Percentiles rank a stretch among this genome's conserved stretches.
Evolutionary conservation across 1,140 invertebrate genomes (phyloP).

Genomic region (Samia ricini): DNA sequence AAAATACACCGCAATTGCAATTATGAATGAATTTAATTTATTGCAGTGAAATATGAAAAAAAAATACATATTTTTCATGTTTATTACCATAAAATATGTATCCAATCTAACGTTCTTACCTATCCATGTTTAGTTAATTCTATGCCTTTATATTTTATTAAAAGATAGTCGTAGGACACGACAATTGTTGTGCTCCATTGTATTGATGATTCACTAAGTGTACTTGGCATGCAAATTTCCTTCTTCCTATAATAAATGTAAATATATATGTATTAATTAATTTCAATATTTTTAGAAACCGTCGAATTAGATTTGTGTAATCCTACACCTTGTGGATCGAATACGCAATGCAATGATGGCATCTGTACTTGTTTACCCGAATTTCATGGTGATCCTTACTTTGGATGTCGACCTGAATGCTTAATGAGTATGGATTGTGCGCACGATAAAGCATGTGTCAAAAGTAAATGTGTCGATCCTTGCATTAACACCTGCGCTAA

Average conservation of each 20-base stretch:
- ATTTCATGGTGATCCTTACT: slow-evolving; percentile 85
- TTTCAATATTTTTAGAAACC: slow-evolving; percentile 41
- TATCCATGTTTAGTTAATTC: too few species aligned
- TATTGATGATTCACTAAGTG: too few species aligned
- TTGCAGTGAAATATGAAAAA: background rate
- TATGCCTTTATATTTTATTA: too few species aligned
- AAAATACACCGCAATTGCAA: too few species aligned
- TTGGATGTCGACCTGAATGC: slow-evolving; percentile 88
- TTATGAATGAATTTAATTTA: too few species aligned
- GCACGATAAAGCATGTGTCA: slow-evolving; percentile 86
- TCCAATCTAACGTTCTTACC: too few species aligned
- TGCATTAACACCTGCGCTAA: slow-evolving; percentile 90
- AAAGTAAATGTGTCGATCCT: slow-evolving; percentile 90
- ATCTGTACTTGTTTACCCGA: slow-evolving; percentile 83
- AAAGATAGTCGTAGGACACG: too few species aligned
- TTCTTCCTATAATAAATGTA: too few species aligned
- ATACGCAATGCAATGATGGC: slow-evolving; percentile 78
- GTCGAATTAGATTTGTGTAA: slow-evolving; percentile 52
- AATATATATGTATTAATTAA: background rate
- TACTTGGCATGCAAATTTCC: too few species aligned
- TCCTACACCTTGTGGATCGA: slow-evolving; percentile 70
- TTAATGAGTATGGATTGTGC: slow-evolving; percentile 88
- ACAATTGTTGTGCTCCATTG: too few species aligned
- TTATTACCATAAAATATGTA: too few species aligned
- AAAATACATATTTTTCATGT: background rate